phyloP scores from a whole-genome alignment of 2,113 vertebrate genomes.

The Mirounga angustirostris region DNA sequence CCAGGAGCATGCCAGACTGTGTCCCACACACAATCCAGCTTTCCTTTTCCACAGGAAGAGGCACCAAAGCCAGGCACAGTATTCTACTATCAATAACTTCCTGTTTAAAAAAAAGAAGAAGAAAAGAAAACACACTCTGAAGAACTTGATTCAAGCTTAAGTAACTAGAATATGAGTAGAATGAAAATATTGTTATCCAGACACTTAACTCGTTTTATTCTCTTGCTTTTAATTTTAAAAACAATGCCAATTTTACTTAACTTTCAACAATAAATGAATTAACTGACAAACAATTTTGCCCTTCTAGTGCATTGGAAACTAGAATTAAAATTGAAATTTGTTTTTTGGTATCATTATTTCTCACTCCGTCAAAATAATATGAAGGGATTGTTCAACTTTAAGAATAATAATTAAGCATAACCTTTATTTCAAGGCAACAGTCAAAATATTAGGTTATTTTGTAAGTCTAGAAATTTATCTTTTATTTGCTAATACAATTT shows the following conservation, averaged over 20 bases:
- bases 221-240: neutral
- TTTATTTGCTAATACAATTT: neutral
- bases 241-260: neutral
- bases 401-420: neutral
- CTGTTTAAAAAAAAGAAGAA: constrained; percentile 79
- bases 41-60: constrained; percentile 88
- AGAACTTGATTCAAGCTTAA: neutral
- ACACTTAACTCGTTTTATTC: neutral
- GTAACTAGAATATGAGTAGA: neutral
- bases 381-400: neutral
- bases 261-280: neutral
- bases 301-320: neutral
- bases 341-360: neutral
- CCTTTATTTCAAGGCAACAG: constrained; percentile 27
- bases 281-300: neutral
- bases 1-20: constrained; percentile 92
- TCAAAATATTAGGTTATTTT: neutral
- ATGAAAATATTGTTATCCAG: neutral
- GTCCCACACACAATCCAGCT: constrained; percentile 96
- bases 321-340: constrained; percentile 47
- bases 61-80: constrained; percentile 92
- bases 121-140: neutral
- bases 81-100: constrained; percentile 93
- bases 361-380: neutral
- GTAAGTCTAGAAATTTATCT: neutral